phyloP scores from a whole-genome alignment of 2,113 vertebrate genomes.

The Lota lota region DNA sequence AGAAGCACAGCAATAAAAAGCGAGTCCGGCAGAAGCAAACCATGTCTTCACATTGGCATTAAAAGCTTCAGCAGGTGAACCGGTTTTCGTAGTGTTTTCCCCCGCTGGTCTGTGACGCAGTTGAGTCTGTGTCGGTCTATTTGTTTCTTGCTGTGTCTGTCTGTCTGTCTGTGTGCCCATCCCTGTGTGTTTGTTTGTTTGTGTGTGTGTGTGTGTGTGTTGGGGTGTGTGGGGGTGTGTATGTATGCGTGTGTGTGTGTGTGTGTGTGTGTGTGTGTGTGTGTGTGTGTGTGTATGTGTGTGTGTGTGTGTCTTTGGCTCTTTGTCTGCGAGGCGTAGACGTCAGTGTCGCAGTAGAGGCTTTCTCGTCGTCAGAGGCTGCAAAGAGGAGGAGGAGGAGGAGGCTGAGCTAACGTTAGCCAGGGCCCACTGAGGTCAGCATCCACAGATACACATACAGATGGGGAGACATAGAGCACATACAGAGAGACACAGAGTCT shows the following conservation, averaged over 20 bases:
- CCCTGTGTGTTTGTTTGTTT: too few species aligned
- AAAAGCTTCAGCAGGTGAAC: too few species aligned
- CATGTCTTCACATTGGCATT: too few species aligned
- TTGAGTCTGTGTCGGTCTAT: conserved; percentile 1
- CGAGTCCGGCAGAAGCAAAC: too few species aligned
- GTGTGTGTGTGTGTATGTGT: conserved; percentile 17
- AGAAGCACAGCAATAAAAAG: too few species aligned
- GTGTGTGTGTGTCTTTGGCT: conserved; percentile 13
- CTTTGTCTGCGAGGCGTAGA: conserved; percentile 50
- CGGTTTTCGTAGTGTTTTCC: too few species aligned
- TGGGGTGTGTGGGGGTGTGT: too few species aligned
- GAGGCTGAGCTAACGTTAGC: conserved; percentile 94
- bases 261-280: conserved; percentile 15
- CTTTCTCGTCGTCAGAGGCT: conserved; percentile 95
- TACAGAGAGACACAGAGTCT: conserved; percentile 2
- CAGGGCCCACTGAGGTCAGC: conserved; percentile 79
- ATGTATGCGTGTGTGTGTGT: conserved; percentile 16
- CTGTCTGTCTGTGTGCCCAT: conserved; percentile 3
- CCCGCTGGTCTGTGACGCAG: too few species aligned
- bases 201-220: too few species aligned
- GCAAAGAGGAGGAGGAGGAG: conserved; percentile 98
- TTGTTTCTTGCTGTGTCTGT: conserved; percentile 19
- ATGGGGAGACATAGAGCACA: not conserved
- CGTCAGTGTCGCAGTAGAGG: conserved; percentile 96
- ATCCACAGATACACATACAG: conserved; percentile 54